Percentiles rank a stretch among this genome's conserved stretches.
Evolutionary conservation across 2,888 invertebrate species (phyloP).

Genomic region (Drosophila neonasuta): DNA sequence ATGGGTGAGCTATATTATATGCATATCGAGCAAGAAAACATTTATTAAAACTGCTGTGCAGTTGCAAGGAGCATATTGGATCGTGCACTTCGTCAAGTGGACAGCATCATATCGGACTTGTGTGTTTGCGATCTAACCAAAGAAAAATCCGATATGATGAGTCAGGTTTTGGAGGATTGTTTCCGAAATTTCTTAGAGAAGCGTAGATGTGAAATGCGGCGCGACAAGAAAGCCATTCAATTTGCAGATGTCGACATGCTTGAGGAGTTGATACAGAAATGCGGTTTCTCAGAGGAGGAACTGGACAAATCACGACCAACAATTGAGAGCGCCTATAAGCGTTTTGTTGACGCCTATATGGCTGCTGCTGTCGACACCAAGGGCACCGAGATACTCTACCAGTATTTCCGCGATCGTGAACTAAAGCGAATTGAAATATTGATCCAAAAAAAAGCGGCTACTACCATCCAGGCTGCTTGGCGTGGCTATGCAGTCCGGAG

Average conservation of each 20-base stretch:
- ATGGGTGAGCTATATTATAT: slow-evolving; percentile 58
- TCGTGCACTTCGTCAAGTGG: slow-evolving; percentile 74
- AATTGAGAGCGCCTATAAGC: slow-evolving; percentile 78
- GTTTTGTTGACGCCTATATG: slow-evolving; percentile 79
- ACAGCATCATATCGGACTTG: slow-evolving; percentile 75
- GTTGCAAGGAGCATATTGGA: slow-evolving; percentile 76
- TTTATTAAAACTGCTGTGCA: slow-evolving; percentile 13
- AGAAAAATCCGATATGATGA: slow-evolving; percentile 71
- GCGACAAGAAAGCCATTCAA: slow-evolving; percentile 61
- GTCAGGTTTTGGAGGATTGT: slow-evolving; percentile 75
- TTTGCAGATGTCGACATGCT: slow-evolving; percentile 77
- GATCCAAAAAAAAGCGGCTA: slow-evolving; percentile 63
- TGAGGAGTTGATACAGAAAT: slow-evolving; percentile 76
- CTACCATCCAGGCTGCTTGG: slow-evolving; percentile 71
- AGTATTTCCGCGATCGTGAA: slow-evolving; percentile 76
- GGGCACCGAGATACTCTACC: slow-evolving; percentile 77
- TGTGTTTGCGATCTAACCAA: slow-evolving; percentile 75
- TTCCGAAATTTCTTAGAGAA: slow-evolving; percentile 77
- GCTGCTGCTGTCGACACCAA: slow-evolving; percentile 68
- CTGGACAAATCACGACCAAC: slow-evolving; percentile 72
- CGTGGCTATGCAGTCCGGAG: slow-evolving; percentile 62
- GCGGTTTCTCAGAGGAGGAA: slow-evolving; percentile 76
- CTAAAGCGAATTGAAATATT: slow-evolving; percentile 57
- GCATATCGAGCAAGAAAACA: background rate
- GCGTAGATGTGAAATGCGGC: slow-evolving; percentile 67